Evolutionary conservation across 2,888 invertebrate genomes (phyloP).

Genomic region (Oscheius sp.): DNA sequence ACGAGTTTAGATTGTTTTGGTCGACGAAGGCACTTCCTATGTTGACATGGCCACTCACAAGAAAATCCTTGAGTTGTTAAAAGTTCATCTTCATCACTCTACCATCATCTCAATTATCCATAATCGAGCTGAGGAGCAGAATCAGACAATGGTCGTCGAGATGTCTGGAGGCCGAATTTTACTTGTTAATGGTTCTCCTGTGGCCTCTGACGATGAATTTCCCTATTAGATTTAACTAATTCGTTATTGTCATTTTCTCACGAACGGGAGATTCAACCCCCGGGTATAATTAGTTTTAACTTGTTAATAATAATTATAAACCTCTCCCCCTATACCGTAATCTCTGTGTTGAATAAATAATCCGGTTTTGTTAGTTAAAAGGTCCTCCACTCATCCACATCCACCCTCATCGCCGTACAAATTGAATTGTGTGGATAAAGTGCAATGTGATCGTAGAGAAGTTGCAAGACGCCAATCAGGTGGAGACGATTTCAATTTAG

Average conservation of each 20-base stretch:
- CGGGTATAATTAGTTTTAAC: constrained; percentile 12
- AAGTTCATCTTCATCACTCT: constrained; percentile 12
- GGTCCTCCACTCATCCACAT: background rate
- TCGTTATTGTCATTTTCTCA: background rate
- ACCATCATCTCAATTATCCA: constrained; percentile 31
- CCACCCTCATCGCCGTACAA: background rate
- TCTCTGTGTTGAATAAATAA: constrained; percentile 2
- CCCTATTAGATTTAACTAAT: background rate
- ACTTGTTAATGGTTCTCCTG: no score
- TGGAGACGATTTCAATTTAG: constrained; percentile 25
- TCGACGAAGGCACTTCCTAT: constrained; percentile 76
- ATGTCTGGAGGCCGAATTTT: constrained; percentile 10
- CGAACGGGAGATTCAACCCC: constrained; percentile 1
- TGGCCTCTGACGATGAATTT: background rate
- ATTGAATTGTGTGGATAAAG: background rate
- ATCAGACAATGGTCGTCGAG: background rate
- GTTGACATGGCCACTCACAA: constrained; percentile 71
- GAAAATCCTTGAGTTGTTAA: constrained; percentile 30
- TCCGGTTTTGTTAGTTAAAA: constrained; percentile 3
- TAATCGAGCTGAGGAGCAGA: background rate
- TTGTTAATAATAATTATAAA: background rate
- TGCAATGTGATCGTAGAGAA: background rate
- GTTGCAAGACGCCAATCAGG: no score
- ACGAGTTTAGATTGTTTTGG: constrained; percentile 56
- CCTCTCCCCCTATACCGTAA: no score